Base-by-base conservation (phyloP, 23 tunicate genomes). In the Diplosoma virens region DNA sequence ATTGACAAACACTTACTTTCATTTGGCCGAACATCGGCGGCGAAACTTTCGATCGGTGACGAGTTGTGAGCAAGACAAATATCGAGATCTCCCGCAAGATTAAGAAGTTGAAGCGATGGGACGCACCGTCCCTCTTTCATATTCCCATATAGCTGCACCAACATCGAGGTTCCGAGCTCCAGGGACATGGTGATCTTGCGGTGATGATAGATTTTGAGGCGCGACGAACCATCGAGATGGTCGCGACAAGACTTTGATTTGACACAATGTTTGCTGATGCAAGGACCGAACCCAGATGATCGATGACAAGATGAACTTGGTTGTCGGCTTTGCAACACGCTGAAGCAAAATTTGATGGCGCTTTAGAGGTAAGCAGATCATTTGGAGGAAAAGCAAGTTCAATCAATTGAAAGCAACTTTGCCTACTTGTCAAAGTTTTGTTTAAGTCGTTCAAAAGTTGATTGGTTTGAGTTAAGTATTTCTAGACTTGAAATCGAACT, bases 91-190 rank as follows among this genome's bases (percentile, higher is more conserved):
- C 47, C 34, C 0, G 93, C 77, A 18, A 86, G 25, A 32, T 48
- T 33, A 28, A 79, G 31, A 3, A 86, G 67, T 58, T 86, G 84
- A 14, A 80, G 55, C 17, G 63, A 80, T 3, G 93, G 93, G 34
- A 45, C 64, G 0, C 59, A 46, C 16, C 74, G 37, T n/a, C 69
- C 72, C 0, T 48, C 21, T 30, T 73, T 31, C 21, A 75, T 69
- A 18, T 18, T 35, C 25, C 73, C 74, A 34, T 63, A 71, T 53
- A 86, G 59, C 75, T 86, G 93, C 3, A 86, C 81, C 32, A 58
- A n/a, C 17, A 86, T n/a, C 3, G 81, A 54, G 1, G 36, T 45
- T 26, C 93, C 93, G 18, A 70, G 55, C 1, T 24, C 25, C 7
- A 86, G 66, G 0, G 67, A 2, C 54, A 58, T 74, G 20, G 73